phyloP scores from a whole-genome alignment of 2,113 vertebrate species.

The Notechis scutatus region DNA sequence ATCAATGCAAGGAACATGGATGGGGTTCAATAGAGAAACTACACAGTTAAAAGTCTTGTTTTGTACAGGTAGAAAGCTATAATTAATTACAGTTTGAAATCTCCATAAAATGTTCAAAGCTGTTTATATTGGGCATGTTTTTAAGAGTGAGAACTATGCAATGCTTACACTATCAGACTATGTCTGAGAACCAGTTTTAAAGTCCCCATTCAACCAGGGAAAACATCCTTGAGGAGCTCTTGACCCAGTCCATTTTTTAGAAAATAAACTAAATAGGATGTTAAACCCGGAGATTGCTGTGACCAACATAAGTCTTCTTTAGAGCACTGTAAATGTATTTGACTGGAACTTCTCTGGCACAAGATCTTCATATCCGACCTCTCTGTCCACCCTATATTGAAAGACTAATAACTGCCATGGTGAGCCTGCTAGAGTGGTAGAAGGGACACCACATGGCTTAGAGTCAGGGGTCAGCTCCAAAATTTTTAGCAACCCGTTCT shows the following conservation, averaged over 20 bases:
- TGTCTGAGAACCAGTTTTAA: background rate
- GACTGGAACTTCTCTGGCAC: background rate
- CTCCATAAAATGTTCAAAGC: background rate
- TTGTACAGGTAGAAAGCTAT: background rate
- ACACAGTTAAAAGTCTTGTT: background rate
- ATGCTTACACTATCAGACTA: background rate
- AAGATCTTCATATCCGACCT: background rate
- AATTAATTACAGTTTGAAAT: background rate
- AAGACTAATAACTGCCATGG: background rate
- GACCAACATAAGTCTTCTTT: background rate
- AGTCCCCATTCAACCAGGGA: background rate
- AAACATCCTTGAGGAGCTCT: background rate
- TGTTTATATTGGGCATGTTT: background rate
- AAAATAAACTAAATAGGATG: background rate
- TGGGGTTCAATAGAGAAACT: background rate
- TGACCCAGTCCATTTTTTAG: background rate
- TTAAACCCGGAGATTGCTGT: background rate
- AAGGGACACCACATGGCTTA: background rate
- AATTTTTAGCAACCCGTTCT: too few species aligned
- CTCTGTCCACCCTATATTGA: background rate
- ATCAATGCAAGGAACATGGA: background rate
- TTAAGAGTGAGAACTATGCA: background rate
- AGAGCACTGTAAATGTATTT: background rate
- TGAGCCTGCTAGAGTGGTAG: background rate
- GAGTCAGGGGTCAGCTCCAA: background rate